Conservation (phyloP, 2,113 vertebrate species). For the Axis porcinus region DNA sequence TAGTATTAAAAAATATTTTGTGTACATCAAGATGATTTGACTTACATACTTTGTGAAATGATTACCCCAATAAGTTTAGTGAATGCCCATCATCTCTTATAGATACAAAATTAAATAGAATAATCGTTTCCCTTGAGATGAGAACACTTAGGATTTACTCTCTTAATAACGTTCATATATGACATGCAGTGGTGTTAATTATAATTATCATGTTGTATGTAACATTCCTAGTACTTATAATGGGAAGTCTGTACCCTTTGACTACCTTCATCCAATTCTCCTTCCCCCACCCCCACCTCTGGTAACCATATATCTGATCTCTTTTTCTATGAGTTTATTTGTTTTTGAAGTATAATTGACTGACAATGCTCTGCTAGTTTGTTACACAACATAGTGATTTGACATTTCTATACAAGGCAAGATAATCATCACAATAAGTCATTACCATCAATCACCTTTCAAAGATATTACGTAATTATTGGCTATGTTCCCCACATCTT, state of each 20-base stretch:
- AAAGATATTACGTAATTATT: neutral
- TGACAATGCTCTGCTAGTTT: neutral
- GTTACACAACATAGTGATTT: neutral
- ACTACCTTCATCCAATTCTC: neutral
- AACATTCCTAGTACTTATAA: neutral
- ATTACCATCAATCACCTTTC: neutral
- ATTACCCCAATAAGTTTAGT: neutral
- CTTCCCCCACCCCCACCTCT: neutral
- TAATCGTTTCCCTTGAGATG: neutral
- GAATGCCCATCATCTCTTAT: neutral
- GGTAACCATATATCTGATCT: neutral
- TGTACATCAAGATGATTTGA: neutral
- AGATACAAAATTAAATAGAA: neutral
- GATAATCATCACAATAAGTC: neutral
- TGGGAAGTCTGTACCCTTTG: neutral
- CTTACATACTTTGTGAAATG: neutral
- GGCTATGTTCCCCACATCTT: neutral
- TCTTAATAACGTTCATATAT: neutral
- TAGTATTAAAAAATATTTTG: neutral
- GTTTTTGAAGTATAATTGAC: neutral
- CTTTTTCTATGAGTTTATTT: neutral
- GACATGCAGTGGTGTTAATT: neutral
- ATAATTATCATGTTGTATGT: neutral
- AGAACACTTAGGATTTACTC: neutral
- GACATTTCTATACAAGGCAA: neutral